Evolutionary conservation across 2,888 invertebrate genomes (phyloP).

Genomic region (Cataglyphis rosenhaueri): DNA sequence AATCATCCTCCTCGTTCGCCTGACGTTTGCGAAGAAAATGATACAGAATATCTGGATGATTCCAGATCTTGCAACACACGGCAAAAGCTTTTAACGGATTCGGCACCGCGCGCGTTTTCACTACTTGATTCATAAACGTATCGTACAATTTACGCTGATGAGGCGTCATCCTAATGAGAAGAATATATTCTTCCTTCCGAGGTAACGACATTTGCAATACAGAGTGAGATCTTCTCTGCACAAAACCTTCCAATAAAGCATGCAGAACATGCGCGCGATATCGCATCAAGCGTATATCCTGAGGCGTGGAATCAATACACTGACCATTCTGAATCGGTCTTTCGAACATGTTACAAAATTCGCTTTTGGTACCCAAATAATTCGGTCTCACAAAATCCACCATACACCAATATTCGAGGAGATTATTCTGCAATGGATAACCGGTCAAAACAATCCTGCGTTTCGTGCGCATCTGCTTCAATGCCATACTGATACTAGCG

Average conservation of each 20-base stretch:
- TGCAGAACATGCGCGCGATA: constrained; percentile 98
- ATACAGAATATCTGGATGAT: constrained; percentile 96
- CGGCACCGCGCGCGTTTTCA: constrained; percentile 93
- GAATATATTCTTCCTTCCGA: constrained; percentile 97
- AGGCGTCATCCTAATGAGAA: constrained; percentile 94
- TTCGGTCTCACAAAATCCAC: constrained; percentile 99
- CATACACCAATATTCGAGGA: constrained; percentile 99
- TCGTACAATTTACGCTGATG: constrained; percentile 97
- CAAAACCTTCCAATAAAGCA: constrained; percentile 97
- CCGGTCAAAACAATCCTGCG: constrained; percentile 98
- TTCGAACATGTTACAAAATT: constrained; percentile 99
- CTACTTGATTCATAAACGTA: constrained; percentile 96
- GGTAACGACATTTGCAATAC: constrained; percentile 97
- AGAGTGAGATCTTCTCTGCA: constrained; percentile 97
- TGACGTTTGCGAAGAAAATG: constrained; percentile 94
- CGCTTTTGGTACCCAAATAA: constrained; percentile 97
- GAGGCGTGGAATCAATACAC: constrained; percentile 98
- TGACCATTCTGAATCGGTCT: constrained; percentile 99
- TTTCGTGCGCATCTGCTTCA: constrained; percentile 97
- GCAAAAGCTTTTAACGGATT: constrained; percentile 99
- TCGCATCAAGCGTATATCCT: constrained; percentile 97
- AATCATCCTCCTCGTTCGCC: constrained; percentile 92
- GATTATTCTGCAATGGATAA: constrained; percentile 98
- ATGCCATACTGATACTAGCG: constrained; percentile 97
- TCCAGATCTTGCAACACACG: constrained; percentile 99